Conservation (phyloP, 2,113 vertebrate genomes). For the Falcunculus frontatus region DNA sequence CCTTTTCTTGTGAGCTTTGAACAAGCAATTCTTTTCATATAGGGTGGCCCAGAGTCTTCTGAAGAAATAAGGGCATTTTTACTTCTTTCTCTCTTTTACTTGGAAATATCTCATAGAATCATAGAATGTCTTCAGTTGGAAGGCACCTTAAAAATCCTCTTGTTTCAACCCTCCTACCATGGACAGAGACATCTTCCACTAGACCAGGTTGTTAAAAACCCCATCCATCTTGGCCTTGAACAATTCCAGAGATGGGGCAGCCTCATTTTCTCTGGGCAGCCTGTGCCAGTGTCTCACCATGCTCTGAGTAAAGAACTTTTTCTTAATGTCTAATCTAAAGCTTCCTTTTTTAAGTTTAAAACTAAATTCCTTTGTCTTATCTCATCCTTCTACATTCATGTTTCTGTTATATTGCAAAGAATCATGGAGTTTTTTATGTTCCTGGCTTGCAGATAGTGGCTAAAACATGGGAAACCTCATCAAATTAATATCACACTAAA, state of each 20-base stretch:
- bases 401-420: background rate
- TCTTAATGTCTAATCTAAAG: background rate
- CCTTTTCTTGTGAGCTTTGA: background rate
- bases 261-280: background rate
- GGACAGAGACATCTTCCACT: background rate
- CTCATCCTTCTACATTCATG: background rate
- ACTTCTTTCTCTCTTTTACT: background rate
- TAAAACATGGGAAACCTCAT: background rate
- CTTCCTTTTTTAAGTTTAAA: background rate
- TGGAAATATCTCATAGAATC: background rate
- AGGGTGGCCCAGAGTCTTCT: background rate
- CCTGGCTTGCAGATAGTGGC: background rate
- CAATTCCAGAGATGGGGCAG: no score
- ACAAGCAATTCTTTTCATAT: background rate
- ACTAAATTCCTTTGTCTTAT: background rate
- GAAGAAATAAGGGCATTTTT: background rate
- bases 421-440: rapidly evolving
- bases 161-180: background rate
- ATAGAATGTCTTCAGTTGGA: background rate
- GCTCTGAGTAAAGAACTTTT: background rate
- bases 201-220: background rate
- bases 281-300: background rate
- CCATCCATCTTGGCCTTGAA: background rate
- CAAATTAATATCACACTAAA: background rate
- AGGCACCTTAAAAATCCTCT: background rate